Base-by-base conservation (phyloP, 2,797 vertebrate genomes). In the Mareca strepera region DNA sequence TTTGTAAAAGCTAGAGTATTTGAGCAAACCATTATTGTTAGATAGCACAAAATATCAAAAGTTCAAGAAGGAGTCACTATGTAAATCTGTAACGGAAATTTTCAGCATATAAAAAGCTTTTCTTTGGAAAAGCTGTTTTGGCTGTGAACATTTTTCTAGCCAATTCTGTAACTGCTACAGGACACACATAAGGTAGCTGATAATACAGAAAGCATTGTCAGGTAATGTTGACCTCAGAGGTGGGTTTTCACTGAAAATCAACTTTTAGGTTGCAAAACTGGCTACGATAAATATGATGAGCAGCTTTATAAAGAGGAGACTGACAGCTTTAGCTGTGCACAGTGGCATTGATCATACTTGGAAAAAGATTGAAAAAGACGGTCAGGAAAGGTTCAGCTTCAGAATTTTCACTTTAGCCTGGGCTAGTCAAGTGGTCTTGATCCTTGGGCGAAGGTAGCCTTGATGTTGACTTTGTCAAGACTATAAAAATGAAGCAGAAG, bases 71-170 rank as follows among this genome's bases (percentile, higher is more conserved):
- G 29, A 88, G 22, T n/a, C 10, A 9, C 48, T 63, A n/a, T 44
- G 72, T 87, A 92, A 90, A 94, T 91, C 77, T 78, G 44, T 39
- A 58, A 43, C 59, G 22, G 60, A 66, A 82, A 77, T 33, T 77
- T 88, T 90, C 17, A 12, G 68, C 46, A 21, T 68, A 48, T 59
- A 68, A 68, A 89, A 74, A 16, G 5, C 6, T 78, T 81, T 91
- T 91, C 75, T 82, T 82, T 26, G 43, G 39, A 17, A 74, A 91
- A 89, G 39, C 35, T 77, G 15, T 67, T 87, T 84, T 86, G 44
- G 52, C 56, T 72, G 44, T 35, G 17, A 4, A 60, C 23, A 7
- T 29, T 48, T 48, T 89, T 88, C 72, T 78, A 46, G 59, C 16
- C 11, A 11, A 20, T 12, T 25, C 25, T 21, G 21, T 62, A 48